Evolutionary conservation across 2,888 invertebrate genomes (phyloP), one percentile per base, ranked within the genome.

Genomic region (Caenorhabditis doughertyi): DNA sequence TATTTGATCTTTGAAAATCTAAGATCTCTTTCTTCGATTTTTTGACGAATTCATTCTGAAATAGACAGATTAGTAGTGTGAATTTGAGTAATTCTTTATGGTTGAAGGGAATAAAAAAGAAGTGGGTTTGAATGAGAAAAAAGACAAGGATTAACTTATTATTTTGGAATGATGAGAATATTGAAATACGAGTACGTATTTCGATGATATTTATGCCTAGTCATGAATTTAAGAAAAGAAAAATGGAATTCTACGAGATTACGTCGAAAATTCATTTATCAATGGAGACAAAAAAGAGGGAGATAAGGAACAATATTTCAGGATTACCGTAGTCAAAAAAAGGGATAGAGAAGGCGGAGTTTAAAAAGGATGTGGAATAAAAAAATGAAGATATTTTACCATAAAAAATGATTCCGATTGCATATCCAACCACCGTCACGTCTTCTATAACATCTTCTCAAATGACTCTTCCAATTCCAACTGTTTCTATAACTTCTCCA

Each of bases 241-340:
- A 62, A 35, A 64, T 47, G 29, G 23, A 25, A 65, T 55, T 49
- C 32, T 58, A 35, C 58, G 21, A 67, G 67, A 76, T 76, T 74
- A 74, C 74, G 65, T 44, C 29, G 64, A 47, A 47, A 64, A 47
- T 47, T 29, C 35, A 29, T 2, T 29, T 53, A 32, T 49, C 18
- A 55, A 56, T 73, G 44, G 16, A 73, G 55, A 56, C 55, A 51
- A 44, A 23, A 51, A 42, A 44, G 25, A 25, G 60, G 44, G 23
- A 64, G 58, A 67, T 76, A 76, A 76, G 74, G 74, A 67, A 76
- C 47, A 76, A 76, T 76, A 76, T 76, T 76, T 76, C n/a, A 23
- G 49, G 74, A 76, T 76, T 76, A 76, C 74, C 74, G 74, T 76
- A 76, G 65, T 29, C 49, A 18, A 5, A 32, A n/a, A 21, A 68